Conservation (phyloP, 2,797 vertebrate genomes). For the Myotis daubentonii region DNA sequence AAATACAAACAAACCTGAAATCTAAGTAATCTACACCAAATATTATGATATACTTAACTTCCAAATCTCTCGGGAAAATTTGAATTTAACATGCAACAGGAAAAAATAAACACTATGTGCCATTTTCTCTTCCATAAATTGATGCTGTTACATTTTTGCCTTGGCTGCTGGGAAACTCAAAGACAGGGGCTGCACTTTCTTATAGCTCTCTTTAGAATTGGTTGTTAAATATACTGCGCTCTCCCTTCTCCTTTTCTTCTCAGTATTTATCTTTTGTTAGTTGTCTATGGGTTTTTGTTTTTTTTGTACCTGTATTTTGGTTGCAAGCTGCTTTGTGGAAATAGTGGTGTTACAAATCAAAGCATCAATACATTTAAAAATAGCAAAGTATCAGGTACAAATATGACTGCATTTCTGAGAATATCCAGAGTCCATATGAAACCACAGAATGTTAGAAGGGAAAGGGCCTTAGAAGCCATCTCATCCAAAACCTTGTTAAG, state of each 20-base stretch:
- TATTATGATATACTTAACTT: background rate
- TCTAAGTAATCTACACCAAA: background rate
- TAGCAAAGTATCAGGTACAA: background rate
- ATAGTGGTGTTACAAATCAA: background rate
- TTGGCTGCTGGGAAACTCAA: background rate
- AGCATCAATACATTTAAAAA: background rate
- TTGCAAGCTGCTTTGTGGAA: constrained; percentile 13
- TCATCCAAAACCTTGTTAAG: background rate
- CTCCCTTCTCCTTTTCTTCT: background rate
- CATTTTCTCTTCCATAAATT: background rate
- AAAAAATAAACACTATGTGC: background rate
- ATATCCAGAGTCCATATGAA: background rate
- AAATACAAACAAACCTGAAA: background rate
- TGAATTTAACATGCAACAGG: background rate
- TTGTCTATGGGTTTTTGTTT: background rate
- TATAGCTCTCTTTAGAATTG: background rate
- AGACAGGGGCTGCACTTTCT: background rate
- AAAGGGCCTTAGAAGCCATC: background rate
- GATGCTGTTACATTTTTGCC: background rate
- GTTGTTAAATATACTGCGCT: background rate
- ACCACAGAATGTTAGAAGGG: background rate
- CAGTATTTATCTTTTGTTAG: background rate
- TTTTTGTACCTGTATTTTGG: background rate
- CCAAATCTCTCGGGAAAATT: background rate
- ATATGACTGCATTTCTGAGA: background rate